Base-by-base conservation (phyloP, 2,113 vertebrate species). In the Lampris megalopsis region DNA sequence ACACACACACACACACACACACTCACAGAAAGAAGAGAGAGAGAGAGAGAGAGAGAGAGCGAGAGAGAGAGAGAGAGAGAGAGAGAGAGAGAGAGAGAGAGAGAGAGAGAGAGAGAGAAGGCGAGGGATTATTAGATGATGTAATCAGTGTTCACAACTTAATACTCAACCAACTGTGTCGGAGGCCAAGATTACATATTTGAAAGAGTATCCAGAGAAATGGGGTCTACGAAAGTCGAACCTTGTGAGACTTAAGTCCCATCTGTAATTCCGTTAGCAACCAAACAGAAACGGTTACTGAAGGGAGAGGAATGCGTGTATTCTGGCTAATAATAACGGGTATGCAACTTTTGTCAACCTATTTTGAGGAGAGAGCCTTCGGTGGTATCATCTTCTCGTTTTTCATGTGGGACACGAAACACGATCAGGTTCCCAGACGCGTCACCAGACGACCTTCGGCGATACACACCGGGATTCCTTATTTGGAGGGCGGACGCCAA, bases 391-490 rank as follows among this genome's bases (percentile, higher is more conserved):
- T 47, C 45, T 77, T 67, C 1, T 24, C 3, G 36, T 67, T 79
- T 64, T 57, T 9, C 4, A 68, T 64, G 71, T 52, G 53, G 13
- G 65, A 79, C 7, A 53, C 52, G 63, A 62, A 67, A 81, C 52
- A 58, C 58, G 9, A 85, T 79, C 4, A 37, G 48, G 9, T 79
- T 82, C 76, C 75, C 80, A 80, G 65, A n/a, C 47, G 63, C 6
- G 9, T 50, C 35, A 49, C 38, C 5, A 6, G 6, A 49, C 35
- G 56, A 38, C 66, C 9, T 8, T 65, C 10, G 35, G 24, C 0
- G 24, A 24, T 24, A 24, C 24, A 24, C 24, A 24, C 24, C 24
- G 24, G 37, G 24, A 64, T 36, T 10, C 5, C 36, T 43, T 36
- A 11, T 66, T 47, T 8, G 9, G 43, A 73, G 75, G 60, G 3